Conservation (phyloP, 2,888 invertebrate species). For the Alentia gelatinosa region DNA sequence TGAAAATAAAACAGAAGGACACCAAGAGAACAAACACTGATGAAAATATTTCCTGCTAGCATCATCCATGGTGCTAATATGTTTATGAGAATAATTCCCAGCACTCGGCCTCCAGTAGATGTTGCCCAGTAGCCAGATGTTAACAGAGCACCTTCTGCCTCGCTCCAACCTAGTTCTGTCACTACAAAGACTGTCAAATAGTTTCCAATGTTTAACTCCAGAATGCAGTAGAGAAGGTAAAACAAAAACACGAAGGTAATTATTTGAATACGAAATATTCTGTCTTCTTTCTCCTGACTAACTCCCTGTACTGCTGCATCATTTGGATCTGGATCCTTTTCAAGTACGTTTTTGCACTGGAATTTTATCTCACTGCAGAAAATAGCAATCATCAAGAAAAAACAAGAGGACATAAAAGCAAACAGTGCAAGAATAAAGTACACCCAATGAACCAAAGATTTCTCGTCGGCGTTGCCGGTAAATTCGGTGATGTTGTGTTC, state of each 20-base stretch:
- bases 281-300: background rate
- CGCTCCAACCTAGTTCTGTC: background rate
- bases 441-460: background rate
- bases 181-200: background rate
- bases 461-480: no score
- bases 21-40: background rate
- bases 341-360: background rate
- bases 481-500: background rate
- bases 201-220: background rate
- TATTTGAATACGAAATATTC: background rate
- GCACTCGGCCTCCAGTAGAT: background rate
- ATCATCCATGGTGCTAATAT: background rate
- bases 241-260: background rate
- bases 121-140: background rate
- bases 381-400: background rate
- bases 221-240: background rate
- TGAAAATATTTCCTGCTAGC: background rate
- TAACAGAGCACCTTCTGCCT: background rate
- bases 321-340: background rate
- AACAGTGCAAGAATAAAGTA: background rate
- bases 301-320: background rate
- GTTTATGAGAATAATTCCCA: background rate
- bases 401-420: background rate
- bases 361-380: slow-evolving; percentile 24
- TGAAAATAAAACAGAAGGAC: background rate